Evolutionary conservation across 1,140 invertebrate species (phyloP), one percentile per base, ranked within the genome.

Genomic region (Cataglyphis hispanica): DNA sequence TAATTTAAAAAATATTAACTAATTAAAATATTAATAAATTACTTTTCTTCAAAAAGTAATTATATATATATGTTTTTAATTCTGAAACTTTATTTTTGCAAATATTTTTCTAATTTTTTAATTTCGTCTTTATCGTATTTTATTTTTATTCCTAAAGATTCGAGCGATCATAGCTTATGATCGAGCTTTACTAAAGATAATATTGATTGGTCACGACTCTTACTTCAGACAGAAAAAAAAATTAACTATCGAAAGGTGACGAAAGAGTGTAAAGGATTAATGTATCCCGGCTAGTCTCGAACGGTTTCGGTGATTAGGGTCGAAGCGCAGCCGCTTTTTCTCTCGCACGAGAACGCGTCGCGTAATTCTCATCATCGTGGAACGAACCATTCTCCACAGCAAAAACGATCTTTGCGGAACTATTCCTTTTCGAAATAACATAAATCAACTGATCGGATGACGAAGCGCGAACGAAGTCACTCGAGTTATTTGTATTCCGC

Each of bases 391-490:
- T 88, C 11, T 58, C 27, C 72, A 60, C 40, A 56, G 40, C 43
- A 53, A 40, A 16, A 88, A 75, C 69, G 87, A 81, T 88, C 64
- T n/a, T n/a, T n/a, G n/a, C n/a, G n/a, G n/a, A n/a, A n/a, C n/a
- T n/a, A n/a, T n/a, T n/a, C n/a, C n/a, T n/a, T n/a, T n/a, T n/a
- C 58, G 56, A 40, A 70, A 37, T 31, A 64, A 46, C 50, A 56
- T 75, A n/a, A 69, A 34, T 37, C 69, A 27, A 53, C 75, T 61
- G 16, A 31, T 37, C 8, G 8, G 56, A 27, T 64, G 40, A 85
- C 10, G 43, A 27, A 61, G 67, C 27, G 8, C 58, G 53, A 16
- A 43, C 40, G 72, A 56, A 61, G 27, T 58, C 53, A 31, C 37
- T 50, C 19, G 19, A 27, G 13, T 27, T 16, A 0, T 34, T 16